These are phyloP conservation scores for Drosophila nannoptera DNA, from an alignment of 1,140 invertebrate species.

Conservation along the genomic window DNA sequence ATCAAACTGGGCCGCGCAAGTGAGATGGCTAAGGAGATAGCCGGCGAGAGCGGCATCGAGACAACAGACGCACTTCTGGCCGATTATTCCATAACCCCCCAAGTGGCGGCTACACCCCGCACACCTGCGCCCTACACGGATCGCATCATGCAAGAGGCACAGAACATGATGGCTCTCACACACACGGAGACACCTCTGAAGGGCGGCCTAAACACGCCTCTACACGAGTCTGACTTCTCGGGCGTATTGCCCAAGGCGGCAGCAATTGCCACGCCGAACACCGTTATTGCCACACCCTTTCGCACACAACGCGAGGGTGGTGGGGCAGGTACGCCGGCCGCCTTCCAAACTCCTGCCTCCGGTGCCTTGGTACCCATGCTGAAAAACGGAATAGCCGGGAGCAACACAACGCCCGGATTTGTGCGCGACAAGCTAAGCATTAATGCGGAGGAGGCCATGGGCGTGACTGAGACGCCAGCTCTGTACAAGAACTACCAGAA, in stretches of 20 bases:
- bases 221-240: slow-evolving; percentile 93
- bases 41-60: slow-evolving; percentile 89
- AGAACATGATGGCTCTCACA: slow-evolving; percentile 98
- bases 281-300: slow-evolving; percentile 95
- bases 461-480: slow-evolving; percentile 84
- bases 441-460: slow-evolving; percentile 91
- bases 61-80: slow-evolving; percentile 93
- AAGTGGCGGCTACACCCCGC: slow-evolving; percentile 88
- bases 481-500: slow-evolving; percentile 83
- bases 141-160: slow-evolving; percentile 93
- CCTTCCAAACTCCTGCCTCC: slow-evolving; percentile 80
- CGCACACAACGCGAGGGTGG: slow-evolving; percentile 79
- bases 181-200: slow-evolving; percentile 99
- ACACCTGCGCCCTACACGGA: slow-evolving; percentile 90
- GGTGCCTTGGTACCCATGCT: slow-evolving; percentile 77
- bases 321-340: slow-evolving; percentile 78
- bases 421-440: slow-evolving; percentile 97
- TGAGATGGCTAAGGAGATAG: slow-evolving; percentile 94
- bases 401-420: slow-evolving; percentile 74
- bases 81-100: slow-evolving; percentile 93
- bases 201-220: slow-evolving; percentile 95
- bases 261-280: slow-evolving; percentile 93
- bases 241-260: slow-evolving; percentile 88
- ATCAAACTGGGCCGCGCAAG: slow-evolving; percentile 97
- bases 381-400: slow-evolving; percentile 38